Conservation (phyloP, 1,140 invertebrate genomes). For the Pseudomyrmex dendroicus region DNA sequence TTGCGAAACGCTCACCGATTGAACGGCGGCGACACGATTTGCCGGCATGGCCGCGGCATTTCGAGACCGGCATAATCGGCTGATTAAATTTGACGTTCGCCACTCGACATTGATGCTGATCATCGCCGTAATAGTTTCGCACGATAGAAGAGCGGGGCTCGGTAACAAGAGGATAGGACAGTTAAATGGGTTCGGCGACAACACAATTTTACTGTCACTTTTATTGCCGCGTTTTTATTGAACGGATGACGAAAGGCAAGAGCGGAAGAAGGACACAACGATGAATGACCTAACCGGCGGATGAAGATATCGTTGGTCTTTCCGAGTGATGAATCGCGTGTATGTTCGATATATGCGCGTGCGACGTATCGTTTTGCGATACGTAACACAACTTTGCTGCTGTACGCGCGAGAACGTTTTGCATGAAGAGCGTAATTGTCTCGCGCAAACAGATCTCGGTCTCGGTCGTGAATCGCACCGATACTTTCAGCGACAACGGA, state of each 20-base stretch:
- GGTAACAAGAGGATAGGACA: conserved; percentile 27
- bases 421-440: conserved; percentile 32
- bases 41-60: conserved; percentile 4
- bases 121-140: conserved; percentile 58
- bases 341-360: background rate
- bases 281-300: conserved; percentile 31
- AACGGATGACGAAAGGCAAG: conserved; percentile 44
- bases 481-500: background rate
- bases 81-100: conserved; percentile 49
- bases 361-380: background rate
- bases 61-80: conserved; percentile 16
- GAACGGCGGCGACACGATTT: background rate
- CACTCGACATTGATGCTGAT: conserved; percentile 50
- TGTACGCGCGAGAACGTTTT: background rate
- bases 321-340: conserved; percentile 6
- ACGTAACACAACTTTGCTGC: background rate
- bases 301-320: conserved; percentile 16
- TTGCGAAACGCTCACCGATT: conserved; percentile 2
- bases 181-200: conserved; percentile 35
- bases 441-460: background rate
- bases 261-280: conserved; percentile 43
- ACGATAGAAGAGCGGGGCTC: conserved; percentile 62
- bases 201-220: conserved; percentile 58
- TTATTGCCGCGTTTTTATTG: conserved; percentile 58
- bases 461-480: background rate